phyloP scores from a whole-genome alignment of 2,888 invertebrate genomes.

The Lasius fuliginosus region DNA sequence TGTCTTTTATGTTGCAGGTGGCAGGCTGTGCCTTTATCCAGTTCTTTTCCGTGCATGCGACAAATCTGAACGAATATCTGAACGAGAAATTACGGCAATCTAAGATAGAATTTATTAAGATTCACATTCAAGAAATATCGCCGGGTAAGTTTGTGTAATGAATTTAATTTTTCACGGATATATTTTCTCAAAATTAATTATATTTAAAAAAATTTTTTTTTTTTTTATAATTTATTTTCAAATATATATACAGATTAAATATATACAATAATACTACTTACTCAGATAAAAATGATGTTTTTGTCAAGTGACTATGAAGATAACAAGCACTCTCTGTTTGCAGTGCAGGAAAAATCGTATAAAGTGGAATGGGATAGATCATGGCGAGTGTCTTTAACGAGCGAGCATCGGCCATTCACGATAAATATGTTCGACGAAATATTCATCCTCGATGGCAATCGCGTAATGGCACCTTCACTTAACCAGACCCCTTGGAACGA shows the following conservation, averaged over 20 bases:
- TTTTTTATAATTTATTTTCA: not conserved
- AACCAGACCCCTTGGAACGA: conserved; percentile 57
- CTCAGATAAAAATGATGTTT: not conserved
- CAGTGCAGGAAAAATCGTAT: conserved; percentile 70
- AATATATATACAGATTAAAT: not conserved
- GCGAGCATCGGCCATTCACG: conserved; percentile 59
- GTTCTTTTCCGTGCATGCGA: not conserved
- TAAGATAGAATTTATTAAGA: conserved; percentile 75
- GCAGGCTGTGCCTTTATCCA: not conserved
- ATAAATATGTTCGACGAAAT: conserved; percentile 66
- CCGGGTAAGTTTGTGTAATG: conserved; percentile 55
- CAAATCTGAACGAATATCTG: conserved; percentile 60
- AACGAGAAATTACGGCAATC: conserved; percentile 64
- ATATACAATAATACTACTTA: not conserved
- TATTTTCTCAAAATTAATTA: not conserved
- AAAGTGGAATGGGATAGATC: conserved; percentile 67
- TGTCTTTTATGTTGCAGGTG: conserved; percentile 11
- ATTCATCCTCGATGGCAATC: conserved; percentile 70
- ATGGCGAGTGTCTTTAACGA: conserved; percentile 57
- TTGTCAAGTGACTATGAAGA: not conserved
- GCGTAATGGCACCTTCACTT: conserved; percentile 61
- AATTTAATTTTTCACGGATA: not conserved
- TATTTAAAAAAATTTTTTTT: not conserved
- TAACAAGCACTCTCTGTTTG: not conserved
- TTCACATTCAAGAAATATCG: conserved; percentile 50